Base-by-base conservation (phyloP, 2,113 vertebrate species). In the Laterallus jamaicensis region DNA sequence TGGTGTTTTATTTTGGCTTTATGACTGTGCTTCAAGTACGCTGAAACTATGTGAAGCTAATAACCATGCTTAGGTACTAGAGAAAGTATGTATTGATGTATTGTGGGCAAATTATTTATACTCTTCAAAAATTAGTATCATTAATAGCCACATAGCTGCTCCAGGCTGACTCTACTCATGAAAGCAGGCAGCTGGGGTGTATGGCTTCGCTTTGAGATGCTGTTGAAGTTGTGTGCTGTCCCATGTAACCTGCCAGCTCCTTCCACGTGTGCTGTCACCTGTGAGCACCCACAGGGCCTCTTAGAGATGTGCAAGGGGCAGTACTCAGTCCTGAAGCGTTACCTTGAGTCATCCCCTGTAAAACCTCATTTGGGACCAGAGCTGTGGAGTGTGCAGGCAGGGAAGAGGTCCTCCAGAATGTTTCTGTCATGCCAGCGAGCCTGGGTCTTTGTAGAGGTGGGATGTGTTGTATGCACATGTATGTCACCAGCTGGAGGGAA, bases 251-350 rank as follows among this genome's bases (percentile, higher is more conserved):
- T 83, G 82, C 55, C 25, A 25, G 44, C 15, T 63, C 21, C 5
- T 29, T 29, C 49, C 75, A 79, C 78, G 18, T 78, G 77, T 80
- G 50, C 67, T 3, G 6, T 52, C 82, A 83, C 85, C 69, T 90
- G 76, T 19, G 5, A 4, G 54, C 35, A 8, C 31, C 1, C 52
- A 4, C 29, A 73, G 63, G 62, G 59, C 86, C 64, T 47, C 85
- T 28, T 1, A 13, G 66, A 25, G 73, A 71, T 49, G 28, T 28
- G 42, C 17, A 54, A 59, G 83, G 94, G 90, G 29, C 90, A 58
- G 83, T 95, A 68, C 95, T 92, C 92, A 77, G 95, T 93, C 96
- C 91, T 95, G 96, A 96, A 92, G 90, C 1, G 12, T 50, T 60
- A 60, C 85, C 50, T 55, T 24, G 73, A 54, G 91, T n/a, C 69